Evolutionary conservation across 2,113 vertebrate genomes (phyloP), one percentile per base, ranked within the genome.

Genomic region (Calypte anna): DNA sequence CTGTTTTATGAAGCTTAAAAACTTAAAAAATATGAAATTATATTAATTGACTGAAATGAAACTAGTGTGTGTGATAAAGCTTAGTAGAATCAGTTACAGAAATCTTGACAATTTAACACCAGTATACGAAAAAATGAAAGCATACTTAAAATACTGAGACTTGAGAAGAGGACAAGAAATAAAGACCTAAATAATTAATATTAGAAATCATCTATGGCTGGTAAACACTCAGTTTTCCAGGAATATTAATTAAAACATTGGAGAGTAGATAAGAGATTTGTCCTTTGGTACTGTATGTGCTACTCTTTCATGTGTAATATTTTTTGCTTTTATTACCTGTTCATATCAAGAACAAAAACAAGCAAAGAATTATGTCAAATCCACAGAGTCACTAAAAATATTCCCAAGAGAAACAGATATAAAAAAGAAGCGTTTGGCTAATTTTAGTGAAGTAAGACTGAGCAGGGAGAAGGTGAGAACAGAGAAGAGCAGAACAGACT

Each of bases 11-110:
- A 38, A 67, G 21, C 15, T 48, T 33, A 91, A 85, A 21, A 80
- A 75, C 24, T 31, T 90, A 38, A 95, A 88, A 84, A 4, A 18
- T 91, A 40, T 51, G 48, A 17, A 94, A 85, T 51, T 89, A 80
- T 96, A 94, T 48, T 2, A 88, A 77, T 38, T 62, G 14, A 57
- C 25, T 67, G 61, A 94, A 96, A 87, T 94, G 13, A 95, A 97
- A 93, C 50, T n/a, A 72, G 17, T 64, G 31, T 94, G 28, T 64
- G 31, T 94, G 28, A 40, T 63, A n/a, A 46, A 89, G n/a, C 12
- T 87, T 46, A 38, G 23, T 58, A 48, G 48, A 90, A 72, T 59
- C 20, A 62, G 2, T 54, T 69, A 17, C 30, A 92, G 48, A 76
- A 72, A 75, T 82, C 36, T 73, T 10, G 40, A 40, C 40, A 40